phyloP scores from a whole-genome alignment of 2,888 invertebrate species.

The Malachius bipustulatus region DNA sequence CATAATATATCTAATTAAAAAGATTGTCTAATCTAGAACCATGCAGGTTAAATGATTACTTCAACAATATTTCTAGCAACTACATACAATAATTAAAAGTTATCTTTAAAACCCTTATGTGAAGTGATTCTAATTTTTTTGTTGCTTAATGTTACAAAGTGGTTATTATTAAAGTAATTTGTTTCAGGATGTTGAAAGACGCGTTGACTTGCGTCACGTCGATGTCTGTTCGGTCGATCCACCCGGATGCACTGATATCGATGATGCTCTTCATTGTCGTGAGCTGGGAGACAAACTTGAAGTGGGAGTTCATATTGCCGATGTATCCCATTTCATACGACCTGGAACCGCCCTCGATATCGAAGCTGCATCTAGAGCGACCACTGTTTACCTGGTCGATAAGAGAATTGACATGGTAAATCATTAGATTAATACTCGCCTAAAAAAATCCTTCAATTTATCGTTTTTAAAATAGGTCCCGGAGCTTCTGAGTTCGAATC shows the following conservation, averaged over 20 bases:
- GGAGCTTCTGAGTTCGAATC: slow-evolving; percentile 84
- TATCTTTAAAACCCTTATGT: too few relatives aligned
- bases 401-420: slow-evolving; percentile 80
- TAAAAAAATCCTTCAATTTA: background rate
- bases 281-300: slow-evolving; percentile 63
- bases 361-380: slow-evolving; percentile 87
- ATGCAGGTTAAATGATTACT: too few relatives aligned
- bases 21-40: too few relatives aligned
- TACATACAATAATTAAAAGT: too few relatives aligned
- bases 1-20: too few relatives aligned
- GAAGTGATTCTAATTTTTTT: too few relatives aligned
- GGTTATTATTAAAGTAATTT: slow-evolving; percentile 7
- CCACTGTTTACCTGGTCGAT: slow-evolving; percentile 93
- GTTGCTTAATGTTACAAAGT: background rate
- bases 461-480: slow-evolving; percentile 32
- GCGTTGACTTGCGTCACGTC: slow-evolving; percentile 74
- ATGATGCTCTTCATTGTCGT: slow-evolving; percentile 91
- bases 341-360: slow-evolving; percentile 85
- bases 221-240: slow-evolving; percentile 95
- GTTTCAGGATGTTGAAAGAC: slow-evolving; percentile 56
- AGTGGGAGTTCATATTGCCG: slow-evolving; percentile 97
- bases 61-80: too few relatives aligned
- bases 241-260: slow-evolving; percentile 97
- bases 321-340: slow-evolving; percentile 93
- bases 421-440: background rate